phyloP scores from a whole-genome alignment of 2,113 vertebrate genomes.

The Echinops telfairi region DNA sequence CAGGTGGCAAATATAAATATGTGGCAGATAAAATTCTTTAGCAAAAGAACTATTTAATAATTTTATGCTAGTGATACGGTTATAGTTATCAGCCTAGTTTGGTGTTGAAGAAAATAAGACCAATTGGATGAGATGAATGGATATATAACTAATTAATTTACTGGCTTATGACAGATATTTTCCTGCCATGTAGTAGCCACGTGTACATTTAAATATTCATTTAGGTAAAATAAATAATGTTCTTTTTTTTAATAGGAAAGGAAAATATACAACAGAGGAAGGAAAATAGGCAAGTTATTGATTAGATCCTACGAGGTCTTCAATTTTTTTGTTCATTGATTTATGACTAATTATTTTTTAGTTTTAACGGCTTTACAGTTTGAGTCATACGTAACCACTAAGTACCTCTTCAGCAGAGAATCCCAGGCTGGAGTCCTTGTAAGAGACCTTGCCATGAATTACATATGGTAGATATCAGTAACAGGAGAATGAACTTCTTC shows the following conservation, averaged over 20 bases:
- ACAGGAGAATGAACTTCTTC: slow-evolving; percentile 85
- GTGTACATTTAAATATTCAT: slow-evolving; percentile 62
- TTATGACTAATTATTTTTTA: slow-evolving; percentile 81
- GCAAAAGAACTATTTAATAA: neutral
- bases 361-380: slow-evolving; percentile 88
- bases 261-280: slow-evolving; percentile 60
- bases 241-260: neutral
- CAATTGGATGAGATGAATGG: neutral
- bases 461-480: slow-evolving; percentile 87
- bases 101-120: neutral
- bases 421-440: slow-evolving; percentile 84
- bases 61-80: neutral
- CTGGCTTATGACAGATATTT: neutral
- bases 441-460: slow-evolving; percentile 87
- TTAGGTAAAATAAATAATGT: slow-evolving; percentile 62
- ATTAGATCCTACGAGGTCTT: slow-evolving; percentile 83
- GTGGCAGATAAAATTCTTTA: neutral
- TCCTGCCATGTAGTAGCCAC: slow-evolving; percentile 21
- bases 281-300: slow-evolving; percentile 67
- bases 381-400: slow-evolving; percentile 82
- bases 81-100: neutral
- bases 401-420: slow-evolving; percentile 86
- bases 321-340: slow-evolving; percentile 84
- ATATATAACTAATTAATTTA: neutral
- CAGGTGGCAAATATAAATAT: neutral